These are phyloP conservation scores for Enteromius argenteus DNA, from an alignment of 2,797 vertebrate genomes.

Conservation along the genomic window DNA sequence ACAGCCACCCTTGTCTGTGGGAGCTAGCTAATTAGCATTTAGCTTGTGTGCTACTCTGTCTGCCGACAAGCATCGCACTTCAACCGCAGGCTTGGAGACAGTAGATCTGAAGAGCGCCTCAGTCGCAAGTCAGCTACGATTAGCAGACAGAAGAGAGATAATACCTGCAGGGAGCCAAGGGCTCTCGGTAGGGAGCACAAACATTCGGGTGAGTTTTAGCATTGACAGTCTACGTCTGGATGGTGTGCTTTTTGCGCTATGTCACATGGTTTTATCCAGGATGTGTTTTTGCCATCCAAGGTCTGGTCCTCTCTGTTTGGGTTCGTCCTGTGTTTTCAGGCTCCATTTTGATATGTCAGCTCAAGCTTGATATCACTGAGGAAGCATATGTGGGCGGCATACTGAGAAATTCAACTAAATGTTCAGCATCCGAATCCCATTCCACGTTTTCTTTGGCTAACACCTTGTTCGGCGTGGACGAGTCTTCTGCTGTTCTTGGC, in stretches of 20 bases:
- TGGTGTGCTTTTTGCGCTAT: not conserved
- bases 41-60: slow-evolving; percentile 43
- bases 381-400: slow-evolving; percentile 47
- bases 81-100: slow-evolving; percentile 9
- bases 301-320: slow-evolving; percentile 19
- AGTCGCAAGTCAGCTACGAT: slow-evolving; percentile 34
- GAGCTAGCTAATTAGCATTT: slow-evolving; percentile 45
- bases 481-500: slow-evolving; percentile 28
- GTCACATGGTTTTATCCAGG: slow-evolving; percentile 1
- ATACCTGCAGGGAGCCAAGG: slow-evolving; percentile 61
- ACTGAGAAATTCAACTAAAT: slow-evolving; percentile 40
- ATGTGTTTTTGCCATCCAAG: not conserved
- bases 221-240: slow-evolving; percentile 5
- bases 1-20: not conserved
- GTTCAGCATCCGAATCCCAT: slow-evolving; percentile 1
- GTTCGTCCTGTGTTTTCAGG: slow-evolving; percentile 29
- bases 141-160: slow-evolving; percentile 49
- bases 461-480: not conserved
- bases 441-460: slow-evolving; percentile 28
- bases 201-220: slow-evolving; percentile 8
- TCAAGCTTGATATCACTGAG: slow-evolving; percentile 36
- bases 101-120: slow-evolving; percentile 19
- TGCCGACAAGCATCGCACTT: not conserved
- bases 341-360: slow-evolving; percentile 50
- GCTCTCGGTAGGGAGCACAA: slow-evolving; percentile 4